These are phyloP conservation scores for Ephydatia muelleri DNA, from an alignment of 37 sponge, comb jelly and placozoan genomes.

Conservation along the genomic window DNA sequence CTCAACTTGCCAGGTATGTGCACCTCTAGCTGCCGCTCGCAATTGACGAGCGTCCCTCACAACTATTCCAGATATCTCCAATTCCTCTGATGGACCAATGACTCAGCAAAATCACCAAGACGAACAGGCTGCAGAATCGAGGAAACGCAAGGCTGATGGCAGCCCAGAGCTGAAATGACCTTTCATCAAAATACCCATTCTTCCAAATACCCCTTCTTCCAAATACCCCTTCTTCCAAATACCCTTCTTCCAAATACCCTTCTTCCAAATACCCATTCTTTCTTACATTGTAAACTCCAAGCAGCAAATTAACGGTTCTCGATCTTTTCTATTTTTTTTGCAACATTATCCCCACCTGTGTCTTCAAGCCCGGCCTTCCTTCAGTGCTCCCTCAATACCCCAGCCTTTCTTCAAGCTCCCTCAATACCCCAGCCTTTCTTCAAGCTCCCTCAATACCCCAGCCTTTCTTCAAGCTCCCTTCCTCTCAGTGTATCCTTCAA, in stretches of 20 bases:
- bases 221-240: neutral
- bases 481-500: constrained; percentile 6
- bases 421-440: neutral
- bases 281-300: neutral
- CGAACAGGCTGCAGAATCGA: neutral
- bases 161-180: neutral
- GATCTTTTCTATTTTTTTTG: too few species aligned
- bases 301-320: neutral
- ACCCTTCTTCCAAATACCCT: too few species aligned
- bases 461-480: neutral
- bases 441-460: neutral
- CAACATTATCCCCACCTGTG: too few species aligned
- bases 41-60: too few species aligned
- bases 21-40: neutral
- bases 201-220: neutral
- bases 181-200: neutral
- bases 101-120: constrained; percentile 3
- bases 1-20: constrained; percentile 23
- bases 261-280: too few species aligned
- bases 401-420: neutral
- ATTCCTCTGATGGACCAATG: neutral
- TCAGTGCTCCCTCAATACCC: neutral
- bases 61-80: constrained; percentile 6
- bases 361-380: neutral
- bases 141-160: neutral